phyloP scores from a whole-genome alignment of 2,797 vertebrate species.

The Sebastolobus alascanus region DNA sequence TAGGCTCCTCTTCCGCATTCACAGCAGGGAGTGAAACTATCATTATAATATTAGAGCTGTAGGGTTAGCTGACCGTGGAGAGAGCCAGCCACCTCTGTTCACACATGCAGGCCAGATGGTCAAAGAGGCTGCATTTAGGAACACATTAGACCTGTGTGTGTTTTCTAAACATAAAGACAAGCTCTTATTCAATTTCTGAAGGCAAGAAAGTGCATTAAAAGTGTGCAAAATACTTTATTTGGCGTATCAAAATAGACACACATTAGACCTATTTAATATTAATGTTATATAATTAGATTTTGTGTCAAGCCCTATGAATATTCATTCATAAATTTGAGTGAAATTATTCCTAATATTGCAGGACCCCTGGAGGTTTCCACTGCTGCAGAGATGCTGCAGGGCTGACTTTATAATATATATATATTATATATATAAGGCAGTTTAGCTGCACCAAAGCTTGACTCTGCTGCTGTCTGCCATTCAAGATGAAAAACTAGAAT shows the following conservation, averaged over 20 bases:
- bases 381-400: conserved; percentile 29
- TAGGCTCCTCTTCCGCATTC: conserved; percentile 75
- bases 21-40: conserved; percentile 70
- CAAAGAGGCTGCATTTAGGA: conserved; percentile 36
- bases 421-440: neutral
- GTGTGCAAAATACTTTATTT: neutral
- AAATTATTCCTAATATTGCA: conserved; percentile 52
- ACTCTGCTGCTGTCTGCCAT: neutral
- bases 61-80: conserved; percentile 70
- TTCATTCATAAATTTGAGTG: conserved; percentile 44
- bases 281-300: conserved; percentile 3
- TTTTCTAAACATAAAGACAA: conserved; percentile 43
- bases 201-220: neutral
- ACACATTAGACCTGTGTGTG: conserved; percentile 41
- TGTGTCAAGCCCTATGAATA: conserved; percentile 52
- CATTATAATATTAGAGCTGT: conserved; percentile 72
- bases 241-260: neutral
- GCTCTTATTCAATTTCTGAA: conserved; percentile 12
- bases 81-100: conserved; percentile 63
- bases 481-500: neutral
- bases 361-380: conserved; percentile 44
- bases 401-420: conserved; percentile 8
- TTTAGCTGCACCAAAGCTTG: neutral
- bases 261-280: neutral
- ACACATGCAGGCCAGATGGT: conserved; percentile 78